phyloP scores from a whole-genome alignment of 2,797 vertebrate genomes.

The Hoplostethus mediterraneus region DNA sequence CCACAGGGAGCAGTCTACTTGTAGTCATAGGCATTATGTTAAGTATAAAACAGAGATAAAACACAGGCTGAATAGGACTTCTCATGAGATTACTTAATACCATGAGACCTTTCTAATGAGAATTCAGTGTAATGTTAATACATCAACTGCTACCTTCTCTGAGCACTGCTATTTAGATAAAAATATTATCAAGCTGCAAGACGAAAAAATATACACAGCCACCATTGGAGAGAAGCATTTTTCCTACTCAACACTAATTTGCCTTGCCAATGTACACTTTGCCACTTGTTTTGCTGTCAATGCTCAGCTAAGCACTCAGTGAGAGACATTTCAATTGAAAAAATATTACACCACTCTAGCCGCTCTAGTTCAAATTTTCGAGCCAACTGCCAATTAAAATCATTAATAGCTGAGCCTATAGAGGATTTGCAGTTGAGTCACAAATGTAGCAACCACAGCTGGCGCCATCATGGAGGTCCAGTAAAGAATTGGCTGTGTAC shows the following conservation, averaged over 20 bases:
- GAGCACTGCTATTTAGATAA: constrained; percentile 14
- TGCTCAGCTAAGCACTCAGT: constrained; percentile 5
- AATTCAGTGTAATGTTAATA: constrained; percentile 6
- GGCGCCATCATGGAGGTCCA: neutral
- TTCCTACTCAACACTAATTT: constrained; percentile 16
- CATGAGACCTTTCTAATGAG: neutral
- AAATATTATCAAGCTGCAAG: constrained; percentile 19
- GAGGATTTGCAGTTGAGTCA: no score
- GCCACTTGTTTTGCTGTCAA: constrained; percentile 22
- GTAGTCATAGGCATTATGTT: constrained; percentile 17
- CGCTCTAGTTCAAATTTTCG: neutral
- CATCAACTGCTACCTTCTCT: neutral
- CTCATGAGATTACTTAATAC: constrained; percentile 26
- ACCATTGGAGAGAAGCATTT: constrained; percentile 32
- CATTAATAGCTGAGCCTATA: neutral
- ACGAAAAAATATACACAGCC: constrained; percentile 13
- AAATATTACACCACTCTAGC: constrained; percentile 10
- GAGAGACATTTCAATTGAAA: constrained; percentile 30
- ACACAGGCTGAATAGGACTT: neutral
- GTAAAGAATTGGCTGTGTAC: neutral
- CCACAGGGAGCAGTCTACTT: constrained; percentile 48
- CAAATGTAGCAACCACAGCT: neutral
- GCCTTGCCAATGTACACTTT: constrained; percentile 26
- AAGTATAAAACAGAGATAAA: constrained; percentile 1
- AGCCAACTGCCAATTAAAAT: neutral